Evolutionary conservation across 1,140 invertebrate species (phyloP).

Genomic region (Achroia grisella): DNA sequence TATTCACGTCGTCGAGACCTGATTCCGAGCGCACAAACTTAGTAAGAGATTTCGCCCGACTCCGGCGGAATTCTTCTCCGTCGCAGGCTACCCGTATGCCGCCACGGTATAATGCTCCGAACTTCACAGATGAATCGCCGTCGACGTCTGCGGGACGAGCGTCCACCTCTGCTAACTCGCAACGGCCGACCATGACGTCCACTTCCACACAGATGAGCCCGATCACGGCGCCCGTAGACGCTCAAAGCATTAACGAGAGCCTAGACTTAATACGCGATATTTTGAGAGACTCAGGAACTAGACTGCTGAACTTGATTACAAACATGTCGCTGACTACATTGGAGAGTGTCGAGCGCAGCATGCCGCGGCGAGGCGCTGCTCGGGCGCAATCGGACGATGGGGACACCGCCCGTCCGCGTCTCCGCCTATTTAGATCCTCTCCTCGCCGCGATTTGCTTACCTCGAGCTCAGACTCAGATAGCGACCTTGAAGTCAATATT

Average conservation of each 20-base stretch:
- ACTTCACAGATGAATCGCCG: background rate
- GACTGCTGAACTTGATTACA: conserved; percentile 62
- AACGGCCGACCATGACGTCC: conserved; percentile 31
- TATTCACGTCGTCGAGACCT: conserved; percentile 40
- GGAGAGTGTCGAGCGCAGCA: conserved; percentile 34
- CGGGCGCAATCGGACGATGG: conserved; percentile 40
- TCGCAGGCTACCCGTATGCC: conserved; percentile 6
- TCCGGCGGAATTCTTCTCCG: conserved; percentile 22
- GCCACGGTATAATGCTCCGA: background rate
- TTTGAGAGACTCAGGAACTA: conserved; percentile 65
- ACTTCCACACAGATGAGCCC: conserved; percentile 38
- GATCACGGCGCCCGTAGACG: conserved; percentile 36
- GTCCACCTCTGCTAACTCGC: conserved; percentile 8
- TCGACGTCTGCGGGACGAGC: background rate
- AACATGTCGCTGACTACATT: conserved; percentile 56
- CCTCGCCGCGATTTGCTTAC: conserved; percentile 35
- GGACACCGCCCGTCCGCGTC: conserved; percentile 21
- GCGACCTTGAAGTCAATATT: conserved; percentile 58
- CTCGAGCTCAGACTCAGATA: conserved; percentile 58
- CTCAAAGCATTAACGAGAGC: conserved; percentile 57
- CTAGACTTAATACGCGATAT: conserved; percentile 64
- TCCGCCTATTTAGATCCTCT: conserved; percentile 28
- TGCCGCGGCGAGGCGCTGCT: conserved; percentile 18
- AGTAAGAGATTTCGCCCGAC: conserved; percentile 24
- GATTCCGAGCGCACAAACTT: conserved; percentile 15